Evolutionary conservation across 2,797 vertebrate genomes (phyloP).

Genomic region (Sebastes iracundus): DNA sequence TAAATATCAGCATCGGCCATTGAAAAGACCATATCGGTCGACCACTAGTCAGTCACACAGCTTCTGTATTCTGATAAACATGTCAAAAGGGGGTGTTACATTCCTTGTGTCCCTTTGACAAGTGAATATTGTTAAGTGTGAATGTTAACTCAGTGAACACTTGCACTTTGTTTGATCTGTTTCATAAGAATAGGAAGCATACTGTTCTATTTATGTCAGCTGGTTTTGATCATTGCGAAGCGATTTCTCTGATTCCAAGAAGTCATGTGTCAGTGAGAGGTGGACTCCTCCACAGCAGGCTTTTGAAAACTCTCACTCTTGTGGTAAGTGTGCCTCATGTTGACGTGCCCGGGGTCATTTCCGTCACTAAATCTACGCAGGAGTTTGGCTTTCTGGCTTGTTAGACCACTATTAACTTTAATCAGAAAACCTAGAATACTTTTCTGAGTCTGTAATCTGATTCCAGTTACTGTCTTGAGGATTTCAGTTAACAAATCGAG

Average conservation of each 20-base stretch:
- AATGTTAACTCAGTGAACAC: background rate
- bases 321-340: background rate
- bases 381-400: background rate
- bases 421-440: background rate
- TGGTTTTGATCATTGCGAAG: slow-evolving; percentile 19
- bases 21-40: background rate
- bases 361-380: background rate
- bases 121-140: background rate
- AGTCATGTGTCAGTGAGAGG: slow-evolving; percentile 11
- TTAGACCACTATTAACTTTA: background rate
- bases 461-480: slow-evolving; percentile 13
- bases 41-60: background rate
- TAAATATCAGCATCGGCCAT: background rate
- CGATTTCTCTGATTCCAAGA: slow-evolving; percentile 26
- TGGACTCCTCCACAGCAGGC: slow-evolving; percentile 8
- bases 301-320: background rate
- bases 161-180: background rate
- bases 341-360: slow-evolving; percentile 17
- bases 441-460: slow-evolving; percentile 11
- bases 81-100: background rate
- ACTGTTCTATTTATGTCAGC: background rate
- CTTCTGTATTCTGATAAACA: background rate
- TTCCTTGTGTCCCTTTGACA: slow-evolving; percentile 9
- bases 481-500: slow-evolving; percentile 20
- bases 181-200: background rate